phyloP scores from a whole-genome alignment of 2,888 invertebrate genomes.

The Bimastos eiseni region DNA sequence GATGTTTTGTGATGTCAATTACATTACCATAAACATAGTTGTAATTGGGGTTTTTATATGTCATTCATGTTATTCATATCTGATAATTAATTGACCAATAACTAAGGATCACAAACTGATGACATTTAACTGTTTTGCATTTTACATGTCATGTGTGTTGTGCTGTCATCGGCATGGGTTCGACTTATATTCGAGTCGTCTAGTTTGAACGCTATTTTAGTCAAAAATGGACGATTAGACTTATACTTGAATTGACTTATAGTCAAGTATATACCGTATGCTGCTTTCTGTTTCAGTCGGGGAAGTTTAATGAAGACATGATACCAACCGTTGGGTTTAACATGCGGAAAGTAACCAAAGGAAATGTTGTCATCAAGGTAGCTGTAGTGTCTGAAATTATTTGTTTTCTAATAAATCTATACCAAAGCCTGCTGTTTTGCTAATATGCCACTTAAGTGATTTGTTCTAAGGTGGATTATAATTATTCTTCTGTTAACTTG shows the following conservation, averaged over 20 bases:
- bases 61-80: background rate
- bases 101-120: background rate
- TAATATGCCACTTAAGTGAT: background rate
- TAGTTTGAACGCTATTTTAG: too few relatives aligned
- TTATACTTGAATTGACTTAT: too few relatives aligned
- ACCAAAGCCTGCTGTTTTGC: background rate
- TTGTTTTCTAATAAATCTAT: background rate
- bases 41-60: too few relatives aligned
- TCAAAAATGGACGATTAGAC: too few relatives aligned
- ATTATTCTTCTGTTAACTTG: background rate
- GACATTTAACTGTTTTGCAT: background rate
- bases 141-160: too few relatives aligned
- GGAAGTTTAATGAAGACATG: conserved; percentile 99
- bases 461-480: background rate
- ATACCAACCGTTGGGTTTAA: conserved; percentile 99
- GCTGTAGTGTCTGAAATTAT: background rate
- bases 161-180: too few relatives aligned
- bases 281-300: conserved; percentile 86
- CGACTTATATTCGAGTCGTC: too few relatives aligned
- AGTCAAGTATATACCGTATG: too few relatives aligned
- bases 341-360: conserved; percentile 99
- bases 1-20: too few relatives aligned
- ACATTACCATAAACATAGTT: too few relatives aligned
- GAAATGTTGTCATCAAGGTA: conserved; percentile 96
- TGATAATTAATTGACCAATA: background rate